phyloP scores from a whole-genome alignment of 2,113 vertebrate species.

The Leptobrachium leishanense region DNA sequence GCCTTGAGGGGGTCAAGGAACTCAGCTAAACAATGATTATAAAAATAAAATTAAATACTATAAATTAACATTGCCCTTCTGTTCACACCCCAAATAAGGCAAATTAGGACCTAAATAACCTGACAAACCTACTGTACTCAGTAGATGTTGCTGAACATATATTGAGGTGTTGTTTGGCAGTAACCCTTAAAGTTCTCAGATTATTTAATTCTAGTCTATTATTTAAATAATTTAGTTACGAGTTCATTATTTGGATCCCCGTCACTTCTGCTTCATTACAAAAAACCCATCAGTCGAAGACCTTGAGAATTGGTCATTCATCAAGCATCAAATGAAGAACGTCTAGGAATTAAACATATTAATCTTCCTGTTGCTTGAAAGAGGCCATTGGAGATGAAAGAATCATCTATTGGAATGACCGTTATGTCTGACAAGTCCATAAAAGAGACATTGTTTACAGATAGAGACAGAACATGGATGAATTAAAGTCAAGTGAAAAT shows the following conservation, averaged over 20 bases:
- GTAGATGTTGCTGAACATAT: no score
- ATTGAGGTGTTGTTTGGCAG: no score
- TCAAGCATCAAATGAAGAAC: slow-evolving; percentile 29
- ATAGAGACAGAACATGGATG: slow-evolving; percentile 20
- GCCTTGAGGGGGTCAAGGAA: no score
- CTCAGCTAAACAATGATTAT: no score
- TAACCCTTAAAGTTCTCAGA: no score
- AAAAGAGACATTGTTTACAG: slow-evolving; percentile 24
- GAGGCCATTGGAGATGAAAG: slow-evolving; percentile 35
- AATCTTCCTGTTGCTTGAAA: slow-evolving; percentile 39
- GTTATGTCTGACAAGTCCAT: slow-evolving; percentile 20
- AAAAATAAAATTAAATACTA: no score
- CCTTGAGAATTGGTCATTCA: slow-evolving; percentile 29
- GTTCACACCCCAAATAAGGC: no score
- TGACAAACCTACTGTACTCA: no score
- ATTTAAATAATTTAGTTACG: background rate
- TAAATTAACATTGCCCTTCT: no score
- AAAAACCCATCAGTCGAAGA: slow-evolving; percentile 3
- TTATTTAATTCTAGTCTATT: no score
- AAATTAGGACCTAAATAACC: no score
- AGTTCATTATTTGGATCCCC: background rate
- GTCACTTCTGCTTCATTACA: background rate
- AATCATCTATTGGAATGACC: slow-evolving; percentile 42
- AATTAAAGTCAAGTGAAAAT: slow-evolving; percentile 11
- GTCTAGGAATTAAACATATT: slow-evolving; percentile 33